Evolutionary conservation across 2,888 invertebrate genomes (phyloP).

Genomic region (Eristalinus aeneus): DNA sequence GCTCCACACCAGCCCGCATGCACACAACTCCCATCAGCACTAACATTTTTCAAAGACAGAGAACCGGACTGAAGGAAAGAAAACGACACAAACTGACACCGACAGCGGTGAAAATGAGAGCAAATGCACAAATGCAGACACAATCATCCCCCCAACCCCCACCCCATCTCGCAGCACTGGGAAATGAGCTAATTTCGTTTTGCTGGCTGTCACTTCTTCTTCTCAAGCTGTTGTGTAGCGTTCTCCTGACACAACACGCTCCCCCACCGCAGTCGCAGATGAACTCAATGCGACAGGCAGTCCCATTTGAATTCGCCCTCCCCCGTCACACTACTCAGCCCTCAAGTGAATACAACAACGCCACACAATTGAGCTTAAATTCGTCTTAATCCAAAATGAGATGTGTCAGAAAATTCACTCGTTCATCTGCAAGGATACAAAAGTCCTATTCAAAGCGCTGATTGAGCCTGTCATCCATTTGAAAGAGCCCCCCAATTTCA

Average conservation of each 20-base stretch:
- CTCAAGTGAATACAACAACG: background rate
- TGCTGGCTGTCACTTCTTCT: slow-evolving; percentile 60
- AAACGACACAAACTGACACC: slow-evolving; percentile 10
- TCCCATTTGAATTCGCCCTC: slow-evolving; percentile 36
- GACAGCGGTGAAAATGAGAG: slow-evolving; percentile 34
- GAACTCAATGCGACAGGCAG: slow-evolving; percentile 24
- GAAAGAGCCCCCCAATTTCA: background rate
- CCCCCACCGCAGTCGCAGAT: background rate
- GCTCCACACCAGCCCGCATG: background rate
- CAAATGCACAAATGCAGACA: slow-evolving; percentile 51
- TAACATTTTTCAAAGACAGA: slow-evolving; percentile 27
- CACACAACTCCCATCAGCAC: slow-evolving; percentile 17
- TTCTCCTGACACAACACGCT: slow-evolving; percentile 27
- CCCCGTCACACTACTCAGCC: background rate
- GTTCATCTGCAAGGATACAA: slow-evolving; percentile 5
- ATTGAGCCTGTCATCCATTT: background rate
- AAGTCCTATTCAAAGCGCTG: slow-evolving; percentile 2
- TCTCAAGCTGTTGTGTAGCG: slow-evolving; percentile 41
- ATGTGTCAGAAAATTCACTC: slow-evolving; percentile 9
- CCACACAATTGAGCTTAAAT: background rate
- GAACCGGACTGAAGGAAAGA: background rate
- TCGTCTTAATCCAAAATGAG: background rate
- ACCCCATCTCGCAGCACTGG: slow-evolving; percentile 9
- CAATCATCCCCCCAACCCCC: slow-evolving; percentile 31
- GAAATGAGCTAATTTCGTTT: slow-evolving; percentile 64